phyloP scores from a whole-genome alignment of 2,797 vertebrate species.

The Pogoniulus pusillus region DNA sequence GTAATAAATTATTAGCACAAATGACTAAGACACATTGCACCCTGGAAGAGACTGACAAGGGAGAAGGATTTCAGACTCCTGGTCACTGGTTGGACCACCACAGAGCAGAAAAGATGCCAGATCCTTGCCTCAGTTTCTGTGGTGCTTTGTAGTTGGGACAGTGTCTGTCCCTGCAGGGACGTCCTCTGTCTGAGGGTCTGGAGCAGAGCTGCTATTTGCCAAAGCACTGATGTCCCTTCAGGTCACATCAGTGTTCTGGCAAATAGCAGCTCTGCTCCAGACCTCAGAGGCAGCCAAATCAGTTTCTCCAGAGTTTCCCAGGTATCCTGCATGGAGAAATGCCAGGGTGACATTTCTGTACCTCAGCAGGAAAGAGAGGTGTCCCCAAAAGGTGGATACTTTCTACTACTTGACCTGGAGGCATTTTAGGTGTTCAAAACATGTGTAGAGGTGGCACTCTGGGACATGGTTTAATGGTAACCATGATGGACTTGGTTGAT shows the following conservation, averaged over 20 bases:
- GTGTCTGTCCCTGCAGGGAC: not conserved
- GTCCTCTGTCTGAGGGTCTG: no score
- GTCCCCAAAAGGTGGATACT: not conserved
- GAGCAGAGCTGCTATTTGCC: no score
- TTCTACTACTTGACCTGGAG: not conserved
- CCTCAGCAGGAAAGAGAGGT: not conserved
- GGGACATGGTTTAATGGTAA: no score
- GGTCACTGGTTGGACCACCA: not conserved
- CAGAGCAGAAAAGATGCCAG: not conserved
- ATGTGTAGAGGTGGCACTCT: no score
- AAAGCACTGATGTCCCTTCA: no score
- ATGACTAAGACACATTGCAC: constrained; percentile 46
- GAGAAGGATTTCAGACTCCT: not conserved
- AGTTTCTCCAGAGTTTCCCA: not conserved
- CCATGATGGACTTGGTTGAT: no score
- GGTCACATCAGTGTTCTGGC: not conserved
- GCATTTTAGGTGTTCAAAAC: no score
- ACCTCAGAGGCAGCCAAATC: not conserved
- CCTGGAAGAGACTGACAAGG: not conserved
- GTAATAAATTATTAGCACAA: constrained; percentile 72
- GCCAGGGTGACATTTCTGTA: not conserved
- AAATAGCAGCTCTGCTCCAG: not conserved
- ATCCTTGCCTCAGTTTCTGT: not conserved
- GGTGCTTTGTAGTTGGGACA: not conserved
- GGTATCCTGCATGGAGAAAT: not conserved